A percentile compares a stretch with the other conserved stretches of the same genome.
These are phyloP conservation scores for Drosophila planitibia DNA, from an alignment of 2,888 invertebrate species.

Conservation along the genomic window DNA sequence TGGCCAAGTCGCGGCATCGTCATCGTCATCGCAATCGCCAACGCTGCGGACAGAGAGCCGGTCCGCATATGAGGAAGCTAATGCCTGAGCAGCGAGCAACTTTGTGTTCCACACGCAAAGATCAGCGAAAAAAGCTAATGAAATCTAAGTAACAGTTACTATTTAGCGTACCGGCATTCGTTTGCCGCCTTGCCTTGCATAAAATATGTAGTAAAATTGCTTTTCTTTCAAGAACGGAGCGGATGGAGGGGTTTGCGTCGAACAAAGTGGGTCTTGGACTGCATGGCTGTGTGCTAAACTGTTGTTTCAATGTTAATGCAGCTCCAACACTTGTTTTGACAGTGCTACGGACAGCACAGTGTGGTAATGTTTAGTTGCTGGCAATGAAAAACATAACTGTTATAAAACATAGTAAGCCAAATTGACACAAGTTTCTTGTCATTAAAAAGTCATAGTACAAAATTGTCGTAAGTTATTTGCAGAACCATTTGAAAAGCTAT, in stretches of 20 bases:
- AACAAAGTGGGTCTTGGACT: slow-evolving; percentile 51
- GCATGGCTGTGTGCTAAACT: slow-evolving; percentile 60
- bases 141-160: slow-evolving; percentile 78
- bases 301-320: slow-evolving; percentile 68
- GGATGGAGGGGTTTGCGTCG: neutral
- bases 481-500: neutral
- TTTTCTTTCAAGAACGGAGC: slow-evolving; percentile 45
- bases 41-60: neutral
- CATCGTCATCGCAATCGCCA: neutral
- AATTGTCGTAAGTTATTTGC: neutral
- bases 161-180: slow-evolving; percentile 60
- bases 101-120: slow-evolving; percentile 49
- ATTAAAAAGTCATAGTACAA: neutral
- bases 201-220: slow-evolving; percentile 68
- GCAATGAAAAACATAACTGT: neutral
- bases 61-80: slow-evolving; percentile 69
- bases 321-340: slow-evolving; percentile 63
- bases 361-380: slow-evolving; percentile 18
- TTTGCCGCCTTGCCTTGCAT: slow-evolving; percentile 33
- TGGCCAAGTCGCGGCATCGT: slow-evolving; percentile 33
- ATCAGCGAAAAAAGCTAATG: slow-evolving; percentile 30
- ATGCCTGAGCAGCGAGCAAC: slow-evolving; percentile 51
- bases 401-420: neutral
- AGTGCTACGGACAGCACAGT: slow-evolving; percentile 52
- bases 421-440: neutral